A percentile compares a stretch with the other conserved stretches of the same genome.
Conservation (phyloP, 1,140 invertebrate genomes). For the Formica selysi region DNA sequence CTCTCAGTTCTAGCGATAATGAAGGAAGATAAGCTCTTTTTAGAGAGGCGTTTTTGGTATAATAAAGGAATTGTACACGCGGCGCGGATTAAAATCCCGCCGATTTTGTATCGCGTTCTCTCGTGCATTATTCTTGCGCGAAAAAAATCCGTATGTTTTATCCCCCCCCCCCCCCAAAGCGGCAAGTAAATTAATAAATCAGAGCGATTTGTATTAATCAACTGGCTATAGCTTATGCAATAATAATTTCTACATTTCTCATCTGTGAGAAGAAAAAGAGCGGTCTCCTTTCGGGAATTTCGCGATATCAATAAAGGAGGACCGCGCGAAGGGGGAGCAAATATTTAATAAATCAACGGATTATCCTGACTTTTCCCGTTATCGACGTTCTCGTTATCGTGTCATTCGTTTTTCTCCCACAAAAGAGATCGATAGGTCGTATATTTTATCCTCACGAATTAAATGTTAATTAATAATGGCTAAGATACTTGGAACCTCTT, state of each 20-base stretch:
- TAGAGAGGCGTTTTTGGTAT: neutral
- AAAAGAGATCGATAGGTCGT: neutral
- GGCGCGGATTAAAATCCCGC: neutral
- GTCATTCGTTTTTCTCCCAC: conserved; percentile 4
- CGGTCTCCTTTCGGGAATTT: neutral
- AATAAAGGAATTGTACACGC: neutral
- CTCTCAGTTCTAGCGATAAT: neutral
- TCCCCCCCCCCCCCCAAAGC: neutral
- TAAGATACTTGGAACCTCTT: conserved; percentile 38
- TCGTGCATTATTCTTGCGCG: conserved; percentile 2
- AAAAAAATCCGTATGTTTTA: neutral
- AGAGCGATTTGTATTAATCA: conserved; percentile 29
- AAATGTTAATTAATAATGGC: conserved; percentile 32
- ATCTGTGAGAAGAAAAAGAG: neutral
- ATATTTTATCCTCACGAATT: conserved; percentile 19
- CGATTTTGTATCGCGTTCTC: neutral
- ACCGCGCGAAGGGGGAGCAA: neutral
- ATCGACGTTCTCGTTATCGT: conserved; percentile 14
- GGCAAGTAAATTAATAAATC: conserved; percentile 17
- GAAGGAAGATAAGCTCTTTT: conserved; percentile 38
- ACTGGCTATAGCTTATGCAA: conserved; percentile 23
- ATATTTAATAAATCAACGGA: neutral
- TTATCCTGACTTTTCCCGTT: conserved; percentile 7
- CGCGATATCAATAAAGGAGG: conserved; percentile 3
- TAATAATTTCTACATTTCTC: conserved; percentile 37